These are phyloP conservation scores for Crocodylus rhombifer DNA, from an alignment of 2,797 vertebrate genomes.

Conservation along the genomic window DNA sequence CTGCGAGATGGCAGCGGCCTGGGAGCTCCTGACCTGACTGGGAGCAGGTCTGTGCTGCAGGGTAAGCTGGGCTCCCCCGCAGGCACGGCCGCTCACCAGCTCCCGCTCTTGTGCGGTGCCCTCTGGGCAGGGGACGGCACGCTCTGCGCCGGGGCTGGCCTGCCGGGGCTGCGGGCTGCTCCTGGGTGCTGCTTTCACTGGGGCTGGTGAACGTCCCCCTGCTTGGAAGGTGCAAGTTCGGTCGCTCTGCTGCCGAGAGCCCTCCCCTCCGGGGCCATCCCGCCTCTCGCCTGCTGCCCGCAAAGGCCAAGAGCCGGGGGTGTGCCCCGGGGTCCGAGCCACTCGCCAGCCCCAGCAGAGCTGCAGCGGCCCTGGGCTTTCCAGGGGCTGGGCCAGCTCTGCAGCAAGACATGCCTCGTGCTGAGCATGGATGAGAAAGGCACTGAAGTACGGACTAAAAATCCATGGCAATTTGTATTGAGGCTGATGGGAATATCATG, in stretches of 20 bases:
- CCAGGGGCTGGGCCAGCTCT: background rate
- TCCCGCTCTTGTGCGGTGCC: background rate
- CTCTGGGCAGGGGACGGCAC: background rate
- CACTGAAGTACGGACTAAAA: background rate
- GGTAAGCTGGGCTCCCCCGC: background rate
- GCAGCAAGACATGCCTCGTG: accelerated
- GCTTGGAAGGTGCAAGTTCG: background rate
- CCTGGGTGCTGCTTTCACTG: background rate
- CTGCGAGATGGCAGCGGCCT: background rate
- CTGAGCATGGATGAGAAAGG: background rate
- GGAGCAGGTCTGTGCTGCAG: background rate
- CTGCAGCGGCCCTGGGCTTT: too few species aligned
- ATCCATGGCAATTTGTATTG: background rate
- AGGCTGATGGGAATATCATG: accelerated
- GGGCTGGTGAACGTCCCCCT: background rate
- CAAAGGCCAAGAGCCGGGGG: background rate
- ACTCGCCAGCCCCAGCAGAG: background rate
- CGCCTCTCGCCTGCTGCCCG: background rate
- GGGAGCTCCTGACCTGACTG: background rate
- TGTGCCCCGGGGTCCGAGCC: too few species aligned
- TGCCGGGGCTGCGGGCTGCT: accelerated
- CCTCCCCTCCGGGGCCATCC: background rate
- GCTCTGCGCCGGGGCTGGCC: background rate
- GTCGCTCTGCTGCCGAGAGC: background rate
- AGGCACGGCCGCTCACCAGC: background rate